phyloP scores from a whole-genome alignment of 2,797 vertebrate species.

The Clarias fuscus region DNA sequence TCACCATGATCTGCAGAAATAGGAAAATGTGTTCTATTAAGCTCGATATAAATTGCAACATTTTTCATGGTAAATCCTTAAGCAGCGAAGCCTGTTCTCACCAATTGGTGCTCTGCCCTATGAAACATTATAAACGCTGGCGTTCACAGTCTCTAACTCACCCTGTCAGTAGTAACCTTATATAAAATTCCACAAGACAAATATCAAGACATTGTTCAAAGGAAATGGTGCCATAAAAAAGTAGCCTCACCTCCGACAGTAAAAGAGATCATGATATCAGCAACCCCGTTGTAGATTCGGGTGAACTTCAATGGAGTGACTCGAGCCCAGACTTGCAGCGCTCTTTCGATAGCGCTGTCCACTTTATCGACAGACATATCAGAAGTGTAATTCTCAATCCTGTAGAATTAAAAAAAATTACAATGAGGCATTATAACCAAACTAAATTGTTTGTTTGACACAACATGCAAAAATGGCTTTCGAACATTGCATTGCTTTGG shows the following conservation, averaged over 20 bases:
- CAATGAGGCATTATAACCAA: not conserved
- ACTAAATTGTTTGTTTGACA: not conserved
- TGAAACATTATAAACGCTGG: not conserved
- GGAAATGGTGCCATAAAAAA: not conserved
- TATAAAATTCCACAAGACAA: not conserved
- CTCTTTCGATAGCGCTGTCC: constrained; percentile 80
- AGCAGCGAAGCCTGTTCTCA: not conserved
- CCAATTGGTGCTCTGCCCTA: not conserved
- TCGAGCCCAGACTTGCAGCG: constrained; percentile 85
- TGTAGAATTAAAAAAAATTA: constrained; percentile 55
- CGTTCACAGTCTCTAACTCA: not conserved
- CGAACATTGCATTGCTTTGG: not conserved
- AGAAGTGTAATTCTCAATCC: constrained; percentile 88
- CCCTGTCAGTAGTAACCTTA: not conserved
- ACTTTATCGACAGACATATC: constrained; percentile 82
- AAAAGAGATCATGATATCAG: constrained; percentile 93
- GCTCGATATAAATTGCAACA: not conserved
- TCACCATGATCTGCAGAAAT: constrained; percentile 55
- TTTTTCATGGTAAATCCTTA: not conserved
- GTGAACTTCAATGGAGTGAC: constrained; percentile 86
- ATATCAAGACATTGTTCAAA: not conserved
- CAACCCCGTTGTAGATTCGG: constrained; percentile 73
- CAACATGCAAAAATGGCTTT: not conserved
- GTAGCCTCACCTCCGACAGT: constrained; percentile 70
- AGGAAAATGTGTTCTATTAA: not conserved